Evolutionary conservation across 2,113 vertebrate genomes (phyloP), one percentile per base, ranked within the genome.

Genomic region (Asarcornis scutulata): DNA sequence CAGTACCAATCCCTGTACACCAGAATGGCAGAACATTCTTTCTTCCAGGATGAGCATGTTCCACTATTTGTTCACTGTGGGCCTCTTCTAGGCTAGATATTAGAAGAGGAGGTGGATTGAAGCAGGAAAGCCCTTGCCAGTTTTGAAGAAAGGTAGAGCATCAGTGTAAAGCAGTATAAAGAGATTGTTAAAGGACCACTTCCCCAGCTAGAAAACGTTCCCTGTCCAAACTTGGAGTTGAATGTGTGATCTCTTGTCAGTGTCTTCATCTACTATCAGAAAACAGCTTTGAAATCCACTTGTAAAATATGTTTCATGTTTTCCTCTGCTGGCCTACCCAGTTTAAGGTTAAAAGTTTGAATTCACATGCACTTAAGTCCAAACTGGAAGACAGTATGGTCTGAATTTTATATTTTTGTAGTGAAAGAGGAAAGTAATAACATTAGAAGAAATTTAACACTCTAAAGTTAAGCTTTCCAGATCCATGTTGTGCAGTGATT

Each of bases 241-340:
- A 62, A 7, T 40, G 31, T 79, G 9, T 7, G 17, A 31, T 76
- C 78, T 92, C 59, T 34, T 58, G 9, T 79, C n/a, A 60, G 7
- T 50, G 17, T 25, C 55, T 79, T 92, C 9, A 20, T 84, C 8
- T 52, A 50, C 2, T 2, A 18, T 11, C 46, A 71, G 58, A 69
- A 82, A 89, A 80, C 6, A 10, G 11, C 27, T 46, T 82, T 85
- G 44, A 93, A 94, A 62, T 80, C 38, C 18, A 42, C 17, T 91
- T 74, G 26, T 23, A 94, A 87, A 89, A 25, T 56, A 11, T 6
- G 7, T 83, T 68, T 89, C 18, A 3, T 66, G 14, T 85, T 91
- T 92, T 87, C 25, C 13, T 79, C 29, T 29, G 6, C 11, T 83
- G 50, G 8, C 15, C 75, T 75, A 53, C 29, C 25, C 63, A 38